Evolutionary conservation across 1,140 invertebrate genomes (phyloP).

Genomic region (Ceratitis capitata): DNA sequence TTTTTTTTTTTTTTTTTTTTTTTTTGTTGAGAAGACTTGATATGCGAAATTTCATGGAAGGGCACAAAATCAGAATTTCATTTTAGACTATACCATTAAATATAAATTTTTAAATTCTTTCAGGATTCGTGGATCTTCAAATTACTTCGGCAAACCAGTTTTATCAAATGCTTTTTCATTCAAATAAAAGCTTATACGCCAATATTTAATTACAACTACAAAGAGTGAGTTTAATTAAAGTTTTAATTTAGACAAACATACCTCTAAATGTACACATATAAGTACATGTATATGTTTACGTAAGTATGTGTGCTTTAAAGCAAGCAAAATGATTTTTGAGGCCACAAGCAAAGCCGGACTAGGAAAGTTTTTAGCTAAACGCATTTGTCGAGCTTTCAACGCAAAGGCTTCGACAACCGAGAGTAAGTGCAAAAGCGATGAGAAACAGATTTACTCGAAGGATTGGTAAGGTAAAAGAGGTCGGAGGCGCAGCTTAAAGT

Average conservation of each 20-base stretch:
- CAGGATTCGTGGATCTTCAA: no score
- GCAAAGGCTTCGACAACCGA: not conserved
- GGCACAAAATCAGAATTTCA: no score
- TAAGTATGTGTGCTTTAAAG: no score
- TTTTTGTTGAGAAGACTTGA: no score
- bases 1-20: no score
- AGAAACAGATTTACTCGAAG: not conserved
- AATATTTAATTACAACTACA: not conserved
- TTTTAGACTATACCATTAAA: no score
- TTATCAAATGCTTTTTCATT: no score
- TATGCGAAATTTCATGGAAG: no score
- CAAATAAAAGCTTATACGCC: no score
- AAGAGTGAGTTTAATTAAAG: not conserved
- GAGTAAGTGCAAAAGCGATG: not conserved
- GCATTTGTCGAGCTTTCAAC: not conserved
- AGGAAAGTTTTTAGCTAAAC: not conserved
- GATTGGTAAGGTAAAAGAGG: not conserved
- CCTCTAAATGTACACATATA: not conserved
- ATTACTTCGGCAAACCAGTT: no score
- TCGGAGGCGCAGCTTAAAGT: not conserved
- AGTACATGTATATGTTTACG: not conserved
- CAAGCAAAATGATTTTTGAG: not conserved
- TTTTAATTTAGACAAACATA: not conserved
- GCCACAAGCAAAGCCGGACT: not conserved
- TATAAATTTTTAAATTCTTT: no score